Conservation (phyloP, 2,113 vertebrate species). For the Psilopsiagon aymara region DNA sequence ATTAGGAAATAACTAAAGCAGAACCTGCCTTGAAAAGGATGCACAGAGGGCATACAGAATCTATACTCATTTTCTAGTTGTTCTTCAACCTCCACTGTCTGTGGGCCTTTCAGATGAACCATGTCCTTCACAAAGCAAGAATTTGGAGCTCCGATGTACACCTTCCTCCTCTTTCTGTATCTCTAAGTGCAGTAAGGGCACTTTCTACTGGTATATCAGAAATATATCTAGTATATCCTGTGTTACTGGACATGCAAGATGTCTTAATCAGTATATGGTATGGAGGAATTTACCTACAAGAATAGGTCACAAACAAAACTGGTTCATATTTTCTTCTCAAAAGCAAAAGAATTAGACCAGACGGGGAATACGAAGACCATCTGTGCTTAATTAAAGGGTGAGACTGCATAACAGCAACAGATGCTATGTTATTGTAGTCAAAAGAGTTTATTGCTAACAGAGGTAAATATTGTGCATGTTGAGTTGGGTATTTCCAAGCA, state of each 20-base stretch:
- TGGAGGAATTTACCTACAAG: neutral
- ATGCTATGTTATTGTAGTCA: slow-evolving; percentile 38
- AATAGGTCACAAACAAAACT: neutral
- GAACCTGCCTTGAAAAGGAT: neutral
- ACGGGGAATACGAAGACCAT: neutral
- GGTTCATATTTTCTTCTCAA: neutral
- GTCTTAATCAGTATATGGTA: neutral
- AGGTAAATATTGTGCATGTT: slow-evolving; percentile 27
- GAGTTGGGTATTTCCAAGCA: neutral
- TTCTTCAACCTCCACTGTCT: neutral
- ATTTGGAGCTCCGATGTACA: neutral
- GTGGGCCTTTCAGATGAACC: neutral
- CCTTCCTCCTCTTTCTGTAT: neutral
- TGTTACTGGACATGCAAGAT: neutral
- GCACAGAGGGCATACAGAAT: neutral
- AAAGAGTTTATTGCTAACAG: slow-evolving; percentile 44
- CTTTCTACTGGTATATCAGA: neutral
- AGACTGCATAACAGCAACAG: slow-evolving; percentile 44
- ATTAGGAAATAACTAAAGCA: neutral
- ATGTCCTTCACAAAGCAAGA: neutral
- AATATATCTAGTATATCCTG: neutral
- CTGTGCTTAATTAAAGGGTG: slow-evolving; percentile 45
- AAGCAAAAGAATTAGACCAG: slow-evolving; percentile 17
- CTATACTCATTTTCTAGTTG: neutral
- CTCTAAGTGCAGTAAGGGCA: neutral